Evolutionary conservation across 2,888 invertebrate species (phyloP).

Genomic region (Adelognathus sp.): DNA sequence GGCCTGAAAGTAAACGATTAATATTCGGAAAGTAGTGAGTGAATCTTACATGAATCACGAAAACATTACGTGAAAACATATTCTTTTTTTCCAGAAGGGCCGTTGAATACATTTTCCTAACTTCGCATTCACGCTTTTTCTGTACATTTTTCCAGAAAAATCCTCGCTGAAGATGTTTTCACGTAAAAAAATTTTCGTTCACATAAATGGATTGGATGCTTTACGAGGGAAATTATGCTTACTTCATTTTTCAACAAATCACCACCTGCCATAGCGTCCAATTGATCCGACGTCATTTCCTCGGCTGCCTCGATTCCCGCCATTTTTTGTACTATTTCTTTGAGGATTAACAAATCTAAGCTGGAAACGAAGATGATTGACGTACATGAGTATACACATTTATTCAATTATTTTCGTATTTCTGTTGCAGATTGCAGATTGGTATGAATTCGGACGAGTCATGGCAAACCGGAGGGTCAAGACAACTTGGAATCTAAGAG

Average conservation of each 20-base stretch:
- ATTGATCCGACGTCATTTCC: constrained; percentile 97
- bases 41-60: no score
- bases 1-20: constrained; percentile 86
- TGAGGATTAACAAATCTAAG: constrained; percentile 94
- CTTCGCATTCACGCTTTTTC: no score
- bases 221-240: no score
- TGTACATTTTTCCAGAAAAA: no score
- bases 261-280: constrained; percentile 98
- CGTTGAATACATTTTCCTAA: no score
- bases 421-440: background rate
- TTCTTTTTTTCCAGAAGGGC: no score
- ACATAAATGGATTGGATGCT: no score
- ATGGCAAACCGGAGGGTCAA: constrained; percentile 54
- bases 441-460: constrained; percentile 17
- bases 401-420: background rate
- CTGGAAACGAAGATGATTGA: constrained; percentile 81
- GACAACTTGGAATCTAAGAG: constrained; percentile 63
- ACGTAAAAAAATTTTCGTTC: no score
- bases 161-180: no score
- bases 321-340: constrained; percentile 99
- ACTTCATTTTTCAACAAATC: constrained; percentile 97
- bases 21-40: no score
- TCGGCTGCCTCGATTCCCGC: constrained; percentile 98
- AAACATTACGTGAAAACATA: no score
- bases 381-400: constrained; percentile 5